Conservation (phyloP, 1,140 invertebrate species). For the Aphidius gifuensis region DNA sequence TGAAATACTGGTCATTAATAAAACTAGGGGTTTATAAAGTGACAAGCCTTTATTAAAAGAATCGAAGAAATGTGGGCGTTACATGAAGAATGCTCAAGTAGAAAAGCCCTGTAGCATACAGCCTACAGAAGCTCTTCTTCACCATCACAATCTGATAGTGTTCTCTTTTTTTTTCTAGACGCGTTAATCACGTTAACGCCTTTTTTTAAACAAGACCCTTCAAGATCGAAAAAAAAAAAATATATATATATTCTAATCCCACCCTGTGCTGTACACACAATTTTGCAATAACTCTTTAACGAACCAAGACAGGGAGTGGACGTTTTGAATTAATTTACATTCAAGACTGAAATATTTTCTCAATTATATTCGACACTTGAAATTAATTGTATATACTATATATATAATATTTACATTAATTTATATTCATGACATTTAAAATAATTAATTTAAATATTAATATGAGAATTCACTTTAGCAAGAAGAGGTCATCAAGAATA, state of each 20-base stretch:
- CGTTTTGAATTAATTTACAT: slow-evolving; percentile 22
- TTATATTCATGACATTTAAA: no score
- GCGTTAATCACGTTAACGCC: slow-evolving; percentile 42
- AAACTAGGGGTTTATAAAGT: not conserved
- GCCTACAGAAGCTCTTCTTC: slow-evolving; percentile 19
- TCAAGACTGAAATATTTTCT: not conserved
- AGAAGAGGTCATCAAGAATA: no score
- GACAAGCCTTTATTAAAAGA: slow-evolving; percentile 38
- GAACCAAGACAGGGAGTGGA: slow-evolving; percentile 22
- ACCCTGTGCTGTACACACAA: slow-evolving; percentile 13
- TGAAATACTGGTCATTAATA: slow-evolving; percentile 27
- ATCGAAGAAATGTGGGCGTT: slow-evolving; percentile 40
- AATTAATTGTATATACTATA: not conserved
- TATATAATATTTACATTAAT: no score
- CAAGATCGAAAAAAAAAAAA: slow-evolving; percentile 8
- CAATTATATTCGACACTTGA: slow-evolving; percentile 1
- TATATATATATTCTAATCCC: slow-evolving; percentile 5
- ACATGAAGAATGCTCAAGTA: slow-evolving; percentile 31
- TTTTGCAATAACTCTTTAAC: slow-evolving; percentile 31
- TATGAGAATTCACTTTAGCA: no score
- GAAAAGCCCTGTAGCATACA: slow-evolving; percentile 6
- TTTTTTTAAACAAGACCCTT: slow-evolving; percentile 14
- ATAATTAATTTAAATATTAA: no score
- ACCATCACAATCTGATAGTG: no score
- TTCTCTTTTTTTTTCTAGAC: slow-evolving; percentile 10